Conservation (phyloP, 1,140 invertebrate species). For the Drosophila ficusphila region DNA sequence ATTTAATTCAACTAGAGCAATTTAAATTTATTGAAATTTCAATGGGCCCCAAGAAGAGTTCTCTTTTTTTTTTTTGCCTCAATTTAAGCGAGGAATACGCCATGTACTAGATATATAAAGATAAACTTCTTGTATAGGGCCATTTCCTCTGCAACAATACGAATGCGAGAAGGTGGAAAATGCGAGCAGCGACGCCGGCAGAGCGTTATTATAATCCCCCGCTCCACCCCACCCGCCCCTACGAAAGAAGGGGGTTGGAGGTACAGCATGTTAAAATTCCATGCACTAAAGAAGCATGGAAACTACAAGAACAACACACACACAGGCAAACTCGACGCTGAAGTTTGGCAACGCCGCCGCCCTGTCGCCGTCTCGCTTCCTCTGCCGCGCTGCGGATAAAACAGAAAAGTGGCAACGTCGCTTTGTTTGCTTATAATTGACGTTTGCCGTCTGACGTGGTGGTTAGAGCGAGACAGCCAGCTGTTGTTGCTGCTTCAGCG, state of each 20-base stretch:
- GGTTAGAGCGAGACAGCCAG: slow-evolving; percentile 59
- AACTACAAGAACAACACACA: slow-evolving; percentile 76
- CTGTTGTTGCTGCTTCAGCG: slow-evolving; percentile 74
- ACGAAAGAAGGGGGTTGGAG: slow-evolving; percentile 39
- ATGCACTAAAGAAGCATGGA: slow-evolving; percentile 72
- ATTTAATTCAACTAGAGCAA: slow-evolving; percentile 80
- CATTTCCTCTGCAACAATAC: slow-evolving; percentile 53
- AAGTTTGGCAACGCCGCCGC: slow-evolving; percentile 32
- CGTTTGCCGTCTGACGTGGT: slow-evolving; percentile 80
- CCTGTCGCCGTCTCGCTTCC: slow-evolving; percentile 13
- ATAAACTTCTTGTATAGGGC: slow-evolving; percentile 45
- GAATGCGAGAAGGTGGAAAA: slow-evolving; percentile 69
- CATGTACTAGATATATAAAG: slow-evolving; percentile 28
- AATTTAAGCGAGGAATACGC: slow-evolving; percentile 28
- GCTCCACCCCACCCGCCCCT: slow-evolving; percentile 49
- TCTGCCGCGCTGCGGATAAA: slow-evolving; percentile 2
- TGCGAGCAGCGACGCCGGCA: slow-evolving; percentile 61
- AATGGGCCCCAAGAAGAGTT: slow-evolving; percentile 37
- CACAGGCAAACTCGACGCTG: slow-evolving; percentile 51
- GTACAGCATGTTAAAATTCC: slow-evolving; percentile 75
- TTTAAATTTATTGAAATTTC: slow-evolving; percentile 81
- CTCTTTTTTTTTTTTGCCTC: slow-evolving; percentile 1
- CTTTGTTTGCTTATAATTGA: slow-evolving; percentile 79
- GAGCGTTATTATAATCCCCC: slow-evolving; percentile 79
- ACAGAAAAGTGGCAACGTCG: slow-evolving; percentile 62